Percentiles rank a stretch among this genome's conserved stretches.
Evolutionary conservation across 35 echinoderm and acorn worm genomes (phyloP).

Genomic region (Anneissia japonica): DNA sequence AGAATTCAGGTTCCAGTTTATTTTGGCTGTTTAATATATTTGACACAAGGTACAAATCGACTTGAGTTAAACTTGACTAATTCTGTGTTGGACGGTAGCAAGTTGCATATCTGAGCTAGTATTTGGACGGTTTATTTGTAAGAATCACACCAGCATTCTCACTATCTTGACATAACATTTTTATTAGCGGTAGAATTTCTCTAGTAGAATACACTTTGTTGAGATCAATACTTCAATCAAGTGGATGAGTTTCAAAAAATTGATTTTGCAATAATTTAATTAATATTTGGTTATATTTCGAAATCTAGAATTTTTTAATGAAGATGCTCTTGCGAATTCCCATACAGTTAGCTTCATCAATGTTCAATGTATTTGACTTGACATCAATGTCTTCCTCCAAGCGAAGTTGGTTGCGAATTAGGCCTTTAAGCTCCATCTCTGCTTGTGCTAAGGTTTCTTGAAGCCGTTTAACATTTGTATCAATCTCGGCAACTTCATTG

Average conservation of each 20-base stretch:
- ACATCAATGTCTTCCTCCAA: constrained; percentile 92
- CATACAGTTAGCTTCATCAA: constrained; percentile 92
- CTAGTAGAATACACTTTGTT: background rate
- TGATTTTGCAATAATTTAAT: background rate
- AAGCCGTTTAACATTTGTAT: constrained; percentile 56
- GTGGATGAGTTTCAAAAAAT: background rate
- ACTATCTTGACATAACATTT: too few relatives aligned
- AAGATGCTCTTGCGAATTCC: constrained; percentile 88
- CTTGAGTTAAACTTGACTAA: too few relatives aligned
- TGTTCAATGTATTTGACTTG: constrained; percentile 73
- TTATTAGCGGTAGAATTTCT: too few relatives aligned
- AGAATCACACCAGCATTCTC: too few relatives aligned
- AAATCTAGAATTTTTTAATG: constrained; percentile 73
- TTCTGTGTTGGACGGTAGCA: too few relatives aligned
- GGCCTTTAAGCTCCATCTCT: constrained; percentile 71
- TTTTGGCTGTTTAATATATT: too few relatives aligned
- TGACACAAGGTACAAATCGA: too few relatives aligned
- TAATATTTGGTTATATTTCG: background rate
- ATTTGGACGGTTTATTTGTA: too few relatives aligned
- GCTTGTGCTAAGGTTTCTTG: constrained; percentile 71
- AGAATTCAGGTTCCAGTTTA: too few relatives aligned
- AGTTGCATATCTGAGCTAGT: too few relatives aligned
- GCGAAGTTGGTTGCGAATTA: constrained; percentile 87
- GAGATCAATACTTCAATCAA: background rate
- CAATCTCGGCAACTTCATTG: constrained; percentile 79